These are phyloP conservation scores for Lampris megalopsis DNA, from an alignment of 2,113 vertebrate species.

Conservation along the genomic window DNA sequence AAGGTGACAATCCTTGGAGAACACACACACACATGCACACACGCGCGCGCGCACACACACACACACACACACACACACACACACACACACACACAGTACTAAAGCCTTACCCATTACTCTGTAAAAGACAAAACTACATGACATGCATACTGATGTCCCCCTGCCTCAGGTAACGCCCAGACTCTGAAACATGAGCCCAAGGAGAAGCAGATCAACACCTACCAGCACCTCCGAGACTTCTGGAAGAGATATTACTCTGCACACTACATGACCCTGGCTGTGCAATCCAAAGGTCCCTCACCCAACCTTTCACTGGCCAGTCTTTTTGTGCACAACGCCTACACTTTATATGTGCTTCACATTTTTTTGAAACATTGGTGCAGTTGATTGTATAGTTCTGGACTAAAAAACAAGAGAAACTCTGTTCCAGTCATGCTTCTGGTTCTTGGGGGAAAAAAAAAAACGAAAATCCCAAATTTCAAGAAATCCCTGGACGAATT, in stretches of 20 bases:
- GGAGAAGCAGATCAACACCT: conserved; percentile 90
- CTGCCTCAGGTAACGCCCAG: conserved; percentile 89
- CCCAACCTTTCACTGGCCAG: neutral
- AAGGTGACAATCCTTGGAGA: no score
- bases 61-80: conserved; percentile 1
- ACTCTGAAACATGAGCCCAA: conserved; percentile 92
- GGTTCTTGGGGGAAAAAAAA: no score
- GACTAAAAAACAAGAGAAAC: no score
- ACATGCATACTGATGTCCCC: no score
- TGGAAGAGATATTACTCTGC: conserved; percentile 94
- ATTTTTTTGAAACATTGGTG: no score
- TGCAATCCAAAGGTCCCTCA: conserved; percentile 93
- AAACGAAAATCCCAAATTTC: no score
- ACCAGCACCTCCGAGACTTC: conserved; percentile 90
- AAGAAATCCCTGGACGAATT: no score
- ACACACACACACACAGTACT: neutral
- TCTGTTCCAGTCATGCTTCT: no score
- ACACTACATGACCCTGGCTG: conserved; percentile 95
- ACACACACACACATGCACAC: neutral
- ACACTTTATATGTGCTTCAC: no score
- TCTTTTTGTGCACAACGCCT: no score
- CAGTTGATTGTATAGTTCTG: no score
- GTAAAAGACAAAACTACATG: neutral
- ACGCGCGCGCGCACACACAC: neutral
- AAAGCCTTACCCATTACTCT: no score